These are phyloP conservation scores for Heliothis subflexa DNA, from an alignment of 1,140 invertebrate species.

Conservation along the genomic window DNA sequence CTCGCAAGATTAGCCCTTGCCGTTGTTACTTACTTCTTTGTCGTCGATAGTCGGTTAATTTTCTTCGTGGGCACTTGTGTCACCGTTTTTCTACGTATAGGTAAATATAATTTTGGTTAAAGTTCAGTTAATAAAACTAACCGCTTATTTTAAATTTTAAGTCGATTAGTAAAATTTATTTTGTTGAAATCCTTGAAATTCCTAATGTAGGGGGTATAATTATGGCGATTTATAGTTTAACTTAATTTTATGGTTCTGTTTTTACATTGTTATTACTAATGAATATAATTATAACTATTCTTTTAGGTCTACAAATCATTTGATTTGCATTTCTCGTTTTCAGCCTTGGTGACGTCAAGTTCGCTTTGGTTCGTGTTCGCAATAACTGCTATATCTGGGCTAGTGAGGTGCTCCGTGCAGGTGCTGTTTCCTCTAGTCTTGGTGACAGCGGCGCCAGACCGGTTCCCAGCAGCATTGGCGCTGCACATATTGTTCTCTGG, in stretches of 20 bases:
- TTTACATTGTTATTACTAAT: neutral
- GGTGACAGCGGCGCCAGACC: slow-evolving; percentile 71
- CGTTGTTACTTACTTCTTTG: slow-evolving; percentile 76
- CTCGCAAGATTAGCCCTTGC: slow-evolving; percentile 72
- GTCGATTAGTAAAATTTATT: slow-evolving; percentile 2
- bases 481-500: slow-evolving; percentile 80
- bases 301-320: neutral
- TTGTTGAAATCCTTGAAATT: neutral
- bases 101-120: slow-evolving; percentile 56
- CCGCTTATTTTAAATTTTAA: neutral
- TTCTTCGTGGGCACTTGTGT: slow-evolving; percentile 77
- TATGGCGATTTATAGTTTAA: slow-evolving; percentile 1
- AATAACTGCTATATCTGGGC: slow-evolving; percentile 74
- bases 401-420: slow-evolving; percentile 79
- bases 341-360: slow-evolving; percentile 71
- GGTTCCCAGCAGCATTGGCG: slow-evolving; percentile 76
- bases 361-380: slow-evolving; percentile 71
- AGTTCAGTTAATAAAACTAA: neutral
- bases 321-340: slow-evolving; percentile 45
- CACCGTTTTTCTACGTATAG: slow-evolving; percentile 74
- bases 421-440: slow-evolving; percentile 78
- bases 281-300: neutral
- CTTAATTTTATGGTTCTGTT: slow-evolving; percentile 1
- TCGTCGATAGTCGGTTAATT: slow-evolving; percentile 72
- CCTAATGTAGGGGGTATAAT: neutral